These are phyloP conservation scores for Megalurothrips usitatus DNA, from an alignment of 2,888 invertebrate species.

Conservation along the genomic window DNA sequence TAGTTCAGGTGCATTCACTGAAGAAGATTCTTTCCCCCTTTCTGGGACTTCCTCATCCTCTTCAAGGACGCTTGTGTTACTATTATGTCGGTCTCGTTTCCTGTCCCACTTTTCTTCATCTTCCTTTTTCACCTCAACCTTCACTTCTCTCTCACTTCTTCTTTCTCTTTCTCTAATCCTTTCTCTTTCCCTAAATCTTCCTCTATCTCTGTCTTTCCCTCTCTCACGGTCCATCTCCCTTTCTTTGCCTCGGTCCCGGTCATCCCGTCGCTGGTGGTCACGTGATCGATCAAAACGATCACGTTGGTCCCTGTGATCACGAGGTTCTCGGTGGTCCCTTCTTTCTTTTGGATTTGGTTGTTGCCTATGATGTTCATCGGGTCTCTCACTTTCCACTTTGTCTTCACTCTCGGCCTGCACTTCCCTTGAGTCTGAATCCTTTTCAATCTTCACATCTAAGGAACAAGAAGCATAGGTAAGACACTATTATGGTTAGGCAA, in stretches of 20 bases:
- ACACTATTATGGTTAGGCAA: too few relatives aligned
- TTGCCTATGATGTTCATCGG: background rate
- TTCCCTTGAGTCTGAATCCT: background rate
- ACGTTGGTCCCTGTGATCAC: background rate
- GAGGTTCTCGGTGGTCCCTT: background rate
- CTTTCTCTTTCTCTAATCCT: conserved; percentile 13
- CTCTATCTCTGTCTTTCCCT: background rate
- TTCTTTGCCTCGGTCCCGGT: background rate
- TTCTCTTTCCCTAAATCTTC: conserved; percentile 28
- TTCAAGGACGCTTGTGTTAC: conserved; percentile 37
- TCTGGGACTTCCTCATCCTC: conserved; percentile 31
- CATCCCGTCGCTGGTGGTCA: background rate
- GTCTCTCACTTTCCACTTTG: background rate
- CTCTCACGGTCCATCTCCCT: conserved; percentile 24
- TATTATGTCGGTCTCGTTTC: conserved; percentile 34
- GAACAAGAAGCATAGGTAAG: too few relatives aligned
- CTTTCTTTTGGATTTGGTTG: background rate
- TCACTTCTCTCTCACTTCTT: background rate
- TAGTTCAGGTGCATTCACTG: background rate
- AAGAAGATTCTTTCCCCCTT: conserved; percentile 32
- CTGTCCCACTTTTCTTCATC: conserved; percentile 30
- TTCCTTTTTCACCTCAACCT: background rate
- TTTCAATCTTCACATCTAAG: background rate
- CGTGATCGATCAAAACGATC: background rate
- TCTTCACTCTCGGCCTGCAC: background rate